Evolutionary conservation across 2,888 invertebrate genomes (phyloP), one percentile per base, ranked within the genome.

Genomic region (Lapara coniferarum): DNA sequence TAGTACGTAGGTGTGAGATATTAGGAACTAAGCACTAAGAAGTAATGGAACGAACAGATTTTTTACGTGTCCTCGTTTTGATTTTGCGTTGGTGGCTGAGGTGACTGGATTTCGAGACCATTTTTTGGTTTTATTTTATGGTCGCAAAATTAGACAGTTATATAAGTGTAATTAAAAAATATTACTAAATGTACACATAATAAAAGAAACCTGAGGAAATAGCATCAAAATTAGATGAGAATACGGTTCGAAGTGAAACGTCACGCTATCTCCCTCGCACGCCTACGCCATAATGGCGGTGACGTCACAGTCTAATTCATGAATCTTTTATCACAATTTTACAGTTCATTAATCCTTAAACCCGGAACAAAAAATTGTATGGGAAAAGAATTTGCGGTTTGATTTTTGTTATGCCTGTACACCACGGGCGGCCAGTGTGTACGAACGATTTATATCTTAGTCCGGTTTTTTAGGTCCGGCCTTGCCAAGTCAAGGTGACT

Each of bases 1-100:
- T 63, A 49, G 49, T 8, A 49, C 46, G 63, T 63, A 12, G 46
- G 63, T 49, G 63, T 63, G 13, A 63, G 13, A 37, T 37, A 8
- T 25, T 56, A 53, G 53, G 8, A 59, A 49, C 49, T 63, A 46
- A 46, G 12, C 46, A 49, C 19, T 55, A 55, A 55, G 8, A 44
- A 44, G n/a, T 16, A 59, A 59, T 12, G 16, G 4, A 7, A 59
- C 16, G 2, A 30, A n/a, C 37, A 16, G 16, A 10, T 16, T 44
- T 59, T 37, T 37, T 37, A 37, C 5, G 37, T 37, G 37, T 37
- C 37, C 25, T 25, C 25, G 25, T 10, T 8, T n/a, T 58, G 1
- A 30, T 8, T n/a, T 44, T 44, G 16, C 16, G 16, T 55, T 16
- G 53, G 53, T 16, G 53, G 7, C 4, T 10, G 16, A 55, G 52